These are phyloP conservation scores for Coelogynopora nodosa DNA, from an alignment of 2,888 invertebrate species.

Conservation along the genomic window DNA sequence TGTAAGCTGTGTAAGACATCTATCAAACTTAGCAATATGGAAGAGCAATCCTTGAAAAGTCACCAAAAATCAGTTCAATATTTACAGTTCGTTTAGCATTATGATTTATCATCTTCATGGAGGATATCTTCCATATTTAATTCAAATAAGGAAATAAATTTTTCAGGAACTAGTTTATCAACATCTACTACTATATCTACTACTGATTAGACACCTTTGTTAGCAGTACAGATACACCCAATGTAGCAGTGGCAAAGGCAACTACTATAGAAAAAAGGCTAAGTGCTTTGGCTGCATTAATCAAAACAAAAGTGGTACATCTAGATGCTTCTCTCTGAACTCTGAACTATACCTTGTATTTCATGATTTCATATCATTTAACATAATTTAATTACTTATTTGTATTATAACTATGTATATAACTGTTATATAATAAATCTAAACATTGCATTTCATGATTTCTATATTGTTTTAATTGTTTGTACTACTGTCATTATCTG, in stretches of 20 bases:
- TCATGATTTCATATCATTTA: neutral
- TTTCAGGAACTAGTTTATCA: neutral
- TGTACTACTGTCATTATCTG: neutral
- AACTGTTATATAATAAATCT: too few species aligned
- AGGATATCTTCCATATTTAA: neutral
- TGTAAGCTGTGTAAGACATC: neutral
- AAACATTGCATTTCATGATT: neutral
- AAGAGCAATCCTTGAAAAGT: neutral
- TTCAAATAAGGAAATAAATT: neutral
- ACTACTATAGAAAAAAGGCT: neutral
- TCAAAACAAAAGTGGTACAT: neutral
- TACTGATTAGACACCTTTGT: neutral
- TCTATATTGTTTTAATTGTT: neutral
- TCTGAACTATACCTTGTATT: neutral
- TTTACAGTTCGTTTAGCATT: neutral
- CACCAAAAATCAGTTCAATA: neutral
- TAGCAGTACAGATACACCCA: neutral
- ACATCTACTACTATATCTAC: neutral
- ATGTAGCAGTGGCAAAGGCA: neutral
- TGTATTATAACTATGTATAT: too few species aligned
- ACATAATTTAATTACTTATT: too few species aligned
- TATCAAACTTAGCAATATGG: neutral
- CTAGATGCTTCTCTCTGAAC: neutral
- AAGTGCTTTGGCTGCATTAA: neutral
- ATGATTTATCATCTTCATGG: neutral